Evolutionary conservation across 2,113 vertebrate species (phyloP).

Genomic region (Centrocercus urophasianus): DNA sequence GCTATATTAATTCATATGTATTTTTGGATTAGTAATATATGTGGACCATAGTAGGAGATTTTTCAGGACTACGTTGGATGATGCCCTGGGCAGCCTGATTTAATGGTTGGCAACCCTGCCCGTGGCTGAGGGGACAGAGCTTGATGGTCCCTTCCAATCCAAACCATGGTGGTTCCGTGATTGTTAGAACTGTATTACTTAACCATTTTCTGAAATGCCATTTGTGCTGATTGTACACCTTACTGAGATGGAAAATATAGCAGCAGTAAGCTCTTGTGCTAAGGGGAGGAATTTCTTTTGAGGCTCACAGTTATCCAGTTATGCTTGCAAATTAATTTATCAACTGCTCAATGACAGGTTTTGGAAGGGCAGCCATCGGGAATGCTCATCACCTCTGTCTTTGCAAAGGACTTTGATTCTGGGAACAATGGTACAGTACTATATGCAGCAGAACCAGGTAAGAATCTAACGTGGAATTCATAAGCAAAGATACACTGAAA

Average conservation of each 20-base stretch:
- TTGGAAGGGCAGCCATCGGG: conserved; percentile 84
- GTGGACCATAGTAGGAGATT: neutral
- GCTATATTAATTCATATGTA: neutral
- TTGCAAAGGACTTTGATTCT: conserved; percentile 90
- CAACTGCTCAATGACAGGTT: conserved; percentile 78
- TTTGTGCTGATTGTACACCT: neutral
- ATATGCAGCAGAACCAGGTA: conserved; percentile 86
- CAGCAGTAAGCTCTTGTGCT: neutral
- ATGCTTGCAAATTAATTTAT: conserved; percentile 19
- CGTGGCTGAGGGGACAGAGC: too few species aligned
- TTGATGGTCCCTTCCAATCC: too few species aligned
- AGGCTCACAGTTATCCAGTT: neutral
- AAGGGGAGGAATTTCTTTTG: neutral
- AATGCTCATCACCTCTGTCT: conserved; percentile 84
- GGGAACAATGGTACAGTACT: conserved; percentile 86
- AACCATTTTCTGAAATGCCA: neutral
- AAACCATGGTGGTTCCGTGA: too few species aligned
- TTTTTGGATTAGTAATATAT: neutral
- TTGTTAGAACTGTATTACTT: neutral
- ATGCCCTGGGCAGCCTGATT: too few species aligned
- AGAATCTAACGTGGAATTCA: neutral
- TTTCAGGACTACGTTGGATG: too few species aligned
- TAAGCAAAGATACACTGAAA: neutral
- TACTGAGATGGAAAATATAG: neutral
- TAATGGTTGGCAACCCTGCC: too few species aligned